phyloP scores from a whole-genome alignment of 2,797 vertebrate species.

The Malacoraja senta region DNA sequence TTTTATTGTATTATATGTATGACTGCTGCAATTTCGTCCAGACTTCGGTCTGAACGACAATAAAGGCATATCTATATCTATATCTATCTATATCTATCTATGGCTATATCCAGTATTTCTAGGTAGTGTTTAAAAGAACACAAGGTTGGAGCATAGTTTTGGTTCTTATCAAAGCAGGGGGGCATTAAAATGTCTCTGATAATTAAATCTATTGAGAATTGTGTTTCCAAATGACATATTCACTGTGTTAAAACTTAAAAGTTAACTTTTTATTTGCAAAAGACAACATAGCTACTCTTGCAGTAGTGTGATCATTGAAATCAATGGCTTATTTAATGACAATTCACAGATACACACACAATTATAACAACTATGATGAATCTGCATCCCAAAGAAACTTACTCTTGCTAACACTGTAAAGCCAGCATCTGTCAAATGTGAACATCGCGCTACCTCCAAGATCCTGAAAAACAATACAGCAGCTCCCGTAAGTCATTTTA shows the following conservation, averaged over 20 bases:
- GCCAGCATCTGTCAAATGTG: conserved; percentile 81
- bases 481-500: neutral
- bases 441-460: conserved; percentile 83
- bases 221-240: neutral
- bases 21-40: no score
- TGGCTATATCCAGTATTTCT: no score
- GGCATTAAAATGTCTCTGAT: no score
- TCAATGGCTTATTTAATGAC: neutral
- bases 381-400: conserved; percentile 47
- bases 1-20: no score
- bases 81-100: no score
- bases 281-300: neutral
- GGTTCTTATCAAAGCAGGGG: neutral
- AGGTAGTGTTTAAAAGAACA: no score
- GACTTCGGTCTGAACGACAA: no score
- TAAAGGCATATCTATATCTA: no score
- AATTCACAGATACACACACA: neutral
- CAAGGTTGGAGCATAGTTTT: neutral
- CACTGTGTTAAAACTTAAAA: neutral
- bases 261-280: neutral
- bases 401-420: conserved; percentile 83
- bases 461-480: conserved; percentile 60
- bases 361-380: conserved; percentile 36
- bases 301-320: neutral
- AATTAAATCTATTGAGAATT: no score